Conservation (phyloP, 2,888 invertebrate species). For the Drosophila merina region DNA sequence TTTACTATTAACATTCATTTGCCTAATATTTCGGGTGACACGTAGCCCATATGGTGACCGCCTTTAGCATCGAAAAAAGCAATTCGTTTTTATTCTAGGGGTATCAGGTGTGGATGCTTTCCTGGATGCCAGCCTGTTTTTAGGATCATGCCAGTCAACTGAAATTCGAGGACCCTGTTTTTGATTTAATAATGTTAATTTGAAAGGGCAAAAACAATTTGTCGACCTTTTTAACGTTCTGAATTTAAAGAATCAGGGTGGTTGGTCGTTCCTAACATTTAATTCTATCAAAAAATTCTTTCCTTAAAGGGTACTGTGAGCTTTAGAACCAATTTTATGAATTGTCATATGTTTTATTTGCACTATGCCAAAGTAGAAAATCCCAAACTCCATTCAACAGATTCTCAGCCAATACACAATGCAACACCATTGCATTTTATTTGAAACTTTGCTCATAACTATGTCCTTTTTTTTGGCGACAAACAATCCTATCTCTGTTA, state of each 20-base stretch:
- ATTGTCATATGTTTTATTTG: too few relatives aligned
- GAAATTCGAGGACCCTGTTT: slow-evolving; percentile 46
- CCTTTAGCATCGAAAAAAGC: slow-evolving; percentile 28
- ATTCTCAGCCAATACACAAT: slow-evolving; percentile 30
- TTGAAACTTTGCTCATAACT: slow-evolving; percentile 28
- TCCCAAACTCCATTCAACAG: slow-evolving; percentile 38
- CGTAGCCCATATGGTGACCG: slow-evolving; percentile 57
- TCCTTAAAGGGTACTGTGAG: too few relatives aligned
- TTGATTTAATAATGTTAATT: slow-evolving; percentile 78
- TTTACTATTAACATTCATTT: slow-evolving; percentile 56
- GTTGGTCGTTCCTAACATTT: too few relatives aligned
- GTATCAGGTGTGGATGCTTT: slow-evolving; percentile 60
- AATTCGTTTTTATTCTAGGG: slow-evolving; percentile 29
- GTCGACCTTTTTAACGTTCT: slow-evolving; percentile 2
- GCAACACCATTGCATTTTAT: slow-evolving; percentile 22
- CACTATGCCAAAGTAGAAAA: slow-evolving; percentile 1
- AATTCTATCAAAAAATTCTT: too few relatives aligned
- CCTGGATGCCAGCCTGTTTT: slow-evolving; percentile 30
- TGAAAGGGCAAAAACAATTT: slow-evolving; percentile 50
- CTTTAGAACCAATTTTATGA: too few relatives aligned
- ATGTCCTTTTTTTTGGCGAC: slow-evolving; percentile 27
- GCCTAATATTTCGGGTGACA: slow-evolving; percentile 48
- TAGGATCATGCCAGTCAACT: slow-evolving; percentile 50
- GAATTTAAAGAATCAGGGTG: slow-evolving; percentile 12
- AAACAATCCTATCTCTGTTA: slow-evolving; percentile 24